phyloP scores from a whole-genome alignment of 2,888 invertebrate genomes.

The Diachrysia chrysitis region DNA sequence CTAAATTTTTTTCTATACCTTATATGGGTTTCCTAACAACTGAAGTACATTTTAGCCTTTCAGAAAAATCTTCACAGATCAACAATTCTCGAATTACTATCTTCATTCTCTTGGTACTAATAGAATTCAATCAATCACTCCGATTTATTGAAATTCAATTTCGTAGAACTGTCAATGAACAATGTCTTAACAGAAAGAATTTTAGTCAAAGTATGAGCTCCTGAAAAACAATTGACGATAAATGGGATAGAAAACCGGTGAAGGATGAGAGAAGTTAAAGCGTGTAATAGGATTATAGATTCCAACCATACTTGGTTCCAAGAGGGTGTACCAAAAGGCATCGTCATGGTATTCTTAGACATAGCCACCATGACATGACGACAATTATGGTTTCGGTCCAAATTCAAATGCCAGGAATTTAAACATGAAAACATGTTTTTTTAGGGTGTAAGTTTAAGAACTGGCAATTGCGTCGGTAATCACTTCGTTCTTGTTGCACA shows the following conservation, averaged over 20 bases:
- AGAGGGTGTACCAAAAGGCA: not conserved
- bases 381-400: too few species aligned
- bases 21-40: not conserved
- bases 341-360: not conserved
- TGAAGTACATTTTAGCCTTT: not conserved
- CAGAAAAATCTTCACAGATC: not conserved
- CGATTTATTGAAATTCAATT: constrained; percentile 52
- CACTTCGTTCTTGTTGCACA: too few species aligned
- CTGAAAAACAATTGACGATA: constrained; percentile 14
- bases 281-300: not conserved
- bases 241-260: constrained; percentile 1
- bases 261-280: not conserved
- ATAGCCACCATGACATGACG: too few species aligned
- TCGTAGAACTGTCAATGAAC: constrained; percentile 20
- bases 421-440: too few species aligned
- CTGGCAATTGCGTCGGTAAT: too few species aligned
- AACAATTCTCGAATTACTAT: constrained; percentile 24
- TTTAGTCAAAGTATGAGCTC: constrained; percentile 25
- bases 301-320: not conserved
- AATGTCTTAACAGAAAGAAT: constrained; percentile 12
- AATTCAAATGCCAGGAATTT: too few species aligned
- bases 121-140: constrained; percentile 45
- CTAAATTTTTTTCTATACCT: too few species aligned
- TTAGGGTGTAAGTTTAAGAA: too few species aligned
- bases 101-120: constrained; percentile 12